These are phyloP conservation scores for Proterorhinus semilunaris DNA, from an alignment of 2,113 vertebrate genomes.

Conservation along the genomic window DNA sequence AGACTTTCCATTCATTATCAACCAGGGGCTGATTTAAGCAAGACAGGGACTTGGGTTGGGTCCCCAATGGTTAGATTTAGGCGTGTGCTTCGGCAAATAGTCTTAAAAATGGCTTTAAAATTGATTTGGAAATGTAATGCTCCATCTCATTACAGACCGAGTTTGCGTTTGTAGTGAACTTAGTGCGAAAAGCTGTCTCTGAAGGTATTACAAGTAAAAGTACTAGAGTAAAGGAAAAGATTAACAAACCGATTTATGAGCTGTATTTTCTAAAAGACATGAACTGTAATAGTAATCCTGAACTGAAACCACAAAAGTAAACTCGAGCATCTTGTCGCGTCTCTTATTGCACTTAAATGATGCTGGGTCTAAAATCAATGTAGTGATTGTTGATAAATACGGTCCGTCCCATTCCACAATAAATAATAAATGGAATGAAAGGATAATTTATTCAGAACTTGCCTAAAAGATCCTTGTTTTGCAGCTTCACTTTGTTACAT, in stretches of 20 bases:
- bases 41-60: slow-evolving; percentile 32
- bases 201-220: too few species aligned
- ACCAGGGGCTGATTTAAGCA: slow-evolving; percentile 30
- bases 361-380: too few species aligned
- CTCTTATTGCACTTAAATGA: neutral
- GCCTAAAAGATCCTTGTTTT: neutral
- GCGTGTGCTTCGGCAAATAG: neutral
- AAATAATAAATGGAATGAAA: neutral
- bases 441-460: neutral
- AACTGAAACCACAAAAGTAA: too few species aligned
- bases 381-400: too few species aligned
- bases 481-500: neutral
- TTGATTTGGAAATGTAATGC: neutral
- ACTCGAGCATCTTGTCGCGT: too few species aligned
- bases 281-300: too few species aligned
- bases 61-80: neutral
- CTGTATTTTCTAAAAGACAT: too few species aligned
- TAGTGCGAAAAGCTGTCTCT: neutral
- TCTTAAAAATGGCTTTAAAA: slow-evolving; percentile 7
- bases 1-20: slow-evolving; percentile 60
- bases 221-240: too few species aligned
- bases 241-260: too few species aligned
- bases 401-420: too few species aligned
- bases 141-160: slow-evolving; percentile 1
- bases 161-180: neutral